Evolutionary conservation across 2,888 invertebrate genomes (phyloP).

Genomic region (Argynnis bischoffii): DNA sequence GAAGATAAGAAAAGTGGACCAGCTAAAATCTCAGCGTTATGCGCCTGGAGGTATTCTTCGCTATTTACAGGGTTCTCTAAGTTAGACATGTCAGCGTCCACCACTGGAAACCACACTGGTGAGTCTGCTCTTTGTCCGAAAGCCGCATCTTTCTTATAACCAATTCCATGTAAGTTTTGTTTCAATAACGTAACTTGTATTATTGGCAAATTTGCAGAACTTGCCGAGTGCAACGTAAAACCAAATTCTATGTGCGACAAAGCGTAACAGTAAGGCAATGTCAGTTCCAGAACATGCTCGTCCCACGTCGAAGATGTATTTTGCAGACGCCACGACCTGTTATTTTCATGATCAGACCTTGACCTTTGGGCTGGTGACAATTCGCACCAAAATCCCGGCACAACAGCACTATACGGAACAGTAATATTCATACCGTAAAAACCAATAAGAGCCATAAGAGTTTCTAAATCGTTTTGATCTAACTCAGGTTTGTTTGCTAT

Average conservation of each 20-base stretch:
- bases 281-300: slow-evolving; percentile 95
- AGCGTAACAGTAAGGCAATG: slow-evolving; percentile 89
- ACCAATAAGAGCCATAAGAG: slow-evolving; percentile 88
- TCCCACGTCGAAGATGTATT: slow-evolving; percentile 95
- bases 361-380: slow-evolving; percentile 95
- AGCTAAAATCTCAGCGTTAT: slow-evolving; percentile 94
- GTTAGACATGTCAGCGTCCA: slow-evolving; percentile 64
- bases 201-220: slow-evolving; percentile 88
- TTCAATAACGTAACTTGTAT: slow-evolving; percentile 87
- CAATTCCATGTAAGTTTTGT: slow-evolving; percentile 83
- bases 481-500: slow-evolving; percentile 84
- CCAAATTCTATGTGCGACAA: slow-evolving; percentile 95
- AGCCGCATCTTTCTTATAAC: slow-evolving; percentile 77
- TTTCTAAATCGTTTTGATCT: slow-evolving; percentile 83
- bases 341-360: slow-evolving; percentile 93
- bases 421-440: slow-evolving; percentile 85
- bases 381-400: slow-evolving; percentile 96
- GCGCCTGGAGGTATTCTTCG: slow-evolving; percentile 90
- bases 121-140: slow-evolving; percentile 69
- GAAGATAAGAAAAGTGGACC: slow-evolving; percentile 92
- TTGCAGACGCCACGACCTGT: slow-evolving; percentile 94
- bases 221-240: slow-evolving; percentile 90
- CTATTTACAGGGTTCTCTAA: slow-evolving; percentile 89
- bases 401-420: slow-evolving; percentile 90
- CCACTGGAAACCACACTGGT: slow-evolving; percentile 65